Conservation (phyloP, 2,113 vertebrate genomes). For the Phaetusa simplex region DNA sequence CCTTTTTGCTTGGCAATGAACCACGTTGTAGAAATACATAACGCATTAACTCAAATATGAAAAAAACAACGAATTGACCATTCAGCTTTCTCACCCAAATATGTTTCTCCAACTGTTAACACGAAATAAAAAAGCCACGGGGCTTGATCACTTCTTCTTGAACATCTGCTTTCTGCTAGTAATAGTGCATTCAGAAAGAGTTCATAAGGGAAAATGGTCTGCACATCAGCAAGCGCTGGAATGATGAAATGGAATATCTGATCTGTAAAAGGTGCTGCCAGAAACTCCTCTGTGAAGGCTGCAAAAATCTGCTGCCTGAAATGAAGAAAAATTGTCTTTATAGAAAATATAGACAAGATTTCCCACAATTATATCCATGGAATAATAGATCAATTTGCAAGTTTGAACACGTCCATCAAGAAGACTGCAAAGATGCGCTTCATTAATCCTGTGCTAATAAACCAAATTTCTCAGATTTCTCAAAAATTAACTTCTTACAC, state of each 20-base stretch:
- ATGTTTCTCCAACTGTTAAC: constrained; percentile 87
- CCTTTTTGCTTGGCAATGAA: background rate
- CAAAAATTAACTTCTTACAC: background rate
- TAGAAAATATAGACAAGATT: background rate
- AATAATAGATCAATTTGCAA: background rate
- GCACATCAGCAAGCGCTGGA: constrained; percentile 88
- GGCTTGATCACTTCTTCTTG: constrained; percentile 70
- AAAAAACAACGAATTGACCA: background rate
- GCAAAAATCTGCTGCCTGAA: constrained; percentile 90
- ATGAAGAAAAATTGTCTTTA: background rate
- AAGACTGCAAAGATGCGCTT: background rate
- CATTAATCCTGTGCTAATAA: background rate
- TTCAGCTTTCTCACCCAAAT: constrained; percentile 79
- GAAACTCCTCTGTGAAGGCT: constrained; percentile 93
- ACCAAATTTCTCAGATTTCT: background rate
- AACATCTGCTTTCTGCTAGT: constrained; percentile 63
- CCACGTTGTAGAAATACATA: rapidly evolving
- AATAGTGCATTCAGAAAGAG: constrained; percentile 90
- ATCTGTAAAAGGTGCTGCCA: constrained; percentile 92
- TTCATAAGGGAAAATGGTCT: constrained; percentile 87
- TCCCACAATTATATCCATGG: background rate
- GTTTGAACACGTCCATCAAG: background rate
- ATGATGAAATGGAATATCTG: constrained; percentile 95
- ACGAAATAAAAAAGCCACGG: constrained; percentile 97
- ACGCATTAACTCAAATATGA: background rate